Evolutionary conservation across 2,797 vertebrate genomes (phyloP), one percentile per base, ranked within the genome.

Genomic region (Moxostoma hubbsi): DNA sequence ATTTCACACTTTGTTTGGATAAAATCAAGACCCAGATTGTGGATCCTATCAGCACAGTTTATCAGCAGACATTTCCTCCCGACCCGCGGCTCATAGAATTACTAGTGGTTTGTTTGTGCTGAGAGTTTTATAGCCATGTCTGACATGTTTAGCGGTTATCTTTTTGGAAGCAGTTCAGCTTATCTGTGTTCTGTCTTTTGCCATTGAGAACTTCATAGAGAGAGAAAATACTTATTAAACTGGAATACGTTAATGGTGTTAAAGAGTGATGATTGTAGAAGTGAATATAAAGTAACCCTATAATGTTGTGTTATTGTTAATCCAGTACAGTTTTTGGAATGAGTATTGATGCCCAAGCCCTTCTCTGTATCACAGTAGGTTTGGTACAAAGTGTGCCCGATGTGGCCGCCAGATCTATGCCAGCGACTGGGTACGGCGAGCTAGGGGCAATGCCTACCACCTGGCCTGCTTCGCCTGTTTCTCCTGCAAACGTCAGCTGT

Each of bases 381-480:
- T 99, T 87, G 98, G 98, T 95, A 99, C 98, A 77, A 99, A 98
- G 93, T 99, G 98, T 36, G 98, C 97, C 80, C 95, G 97, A 77
- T 99, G 98, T 1, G 97, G 97, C 81, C 93, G 97, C 79, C 97
- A 99, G 93, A 99, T 99, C 88, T 98, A 96, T 16, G 98, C 98
- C 95, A 99, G 97, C 2, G 98, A 99, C 93, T 99, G 98, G 98
- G 98, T 99, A 88, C 92, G 97, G 18, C 93, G 98, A 10, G 98
- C 98, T 0, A 93, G 97, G 36, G 98, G 98, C 67, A 99, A 98
- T 0, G 97, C 97, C 57, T 99, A 99, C 90, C 98, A 99, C 90
- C 91, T 99, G 72, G 98, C 98, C 54, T 99, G 97, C 87, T 99
- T 99, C 15, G 98, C 98, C 16, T 99, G 98, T 89, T 98, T 96